Evolutionary conservation across 2,797 vertebrate species (phyloP), one percentile per base, ranked within the genome.

Genomic region (Miopithecus talapoin): DNA sequence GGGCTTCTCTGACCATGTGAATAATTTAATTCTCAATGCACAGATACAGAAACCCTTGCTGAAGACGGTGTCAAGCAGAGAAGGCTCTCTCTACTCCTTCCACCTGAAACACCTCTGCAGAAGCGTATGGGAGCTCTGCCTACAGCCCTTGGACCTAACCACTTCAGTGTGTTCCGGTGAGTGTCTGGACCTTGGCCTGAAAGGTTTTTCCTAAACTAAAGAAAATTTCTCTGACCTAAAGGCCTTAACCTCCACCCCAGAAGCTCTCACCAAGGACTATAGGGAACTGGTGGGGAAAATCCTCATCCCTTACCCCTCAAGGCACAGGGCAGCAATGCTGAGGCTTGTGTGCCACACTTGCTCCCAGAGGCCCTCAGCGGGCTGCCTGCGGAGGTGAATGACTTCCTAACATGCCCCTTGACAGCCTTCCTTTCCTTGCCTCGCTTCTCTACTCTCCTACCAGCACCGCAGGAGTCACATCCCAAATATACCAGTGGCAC

Each of bases 181-280:
- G 39, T 6, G 50, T 48, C 78, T 80, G 41, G 30, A 41, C 36
- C n/a, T 94, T 41, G 75, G 84, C 57, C 91, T 76, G 26, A 39
- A 95, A 50, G 50, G 11, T 39, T 64, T 95, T 84, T 72, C 64
- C 94, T 26, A 94, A 86, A 87, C 12, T 22, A 79, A 92, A 87
- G 41, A 39, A 70, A 61, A 6, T 6, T 78, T 64, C 39, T 46
- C 1, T 33, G 41, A 70, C 14, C 75, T 57, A 81, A 33, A 84
- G 39, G 28, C 28, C 50, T 8, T 19, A 39, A 2, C 4, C n/a
- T 21, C 13, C 1, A 33, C n/a, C 36, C 4, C 28, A 17, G 61
- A 50, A 53, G 86, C 17, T 70, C 59, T 46, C 64, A 36, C 28
- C 36, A 91, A 3, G 22, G 36, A 81, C 39, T 53, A 30, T 9